phyloP scores from a whole-genome alignment of 1,140 invertebrate genomes.

The Dufourea novaeangliae region DNA sequence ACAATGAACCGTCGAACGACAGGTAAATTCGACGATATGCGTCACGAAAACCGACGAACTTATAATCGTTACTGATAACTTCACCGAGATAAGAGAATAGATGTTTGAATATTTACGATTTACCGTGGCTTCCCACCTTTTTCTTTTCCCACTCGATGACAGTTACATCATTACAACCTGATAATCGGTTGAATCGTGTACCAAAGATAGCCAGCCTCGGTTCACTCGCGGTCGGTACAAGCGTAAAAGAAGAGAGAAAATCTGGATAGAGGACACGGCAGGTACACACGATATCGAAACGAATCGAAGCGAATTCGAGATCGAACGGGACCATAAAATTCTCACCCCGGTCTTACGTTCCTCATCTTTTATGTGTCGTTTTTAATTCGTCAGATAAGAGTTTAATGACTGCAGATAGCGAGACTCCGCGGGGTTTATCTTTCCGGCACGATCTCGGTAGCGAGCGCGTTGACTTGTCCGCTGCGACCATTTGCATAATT shows the following conservation, averaged over 20 bases:
- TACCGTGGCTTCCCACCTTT: conserved; percentile 9
- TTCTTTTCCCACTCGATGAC: background rate
- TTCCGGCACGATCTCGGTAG: conserved; percentile 12
- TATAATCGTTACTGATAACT: conserved; percentile 36
- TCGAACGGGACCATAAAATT: background rate
- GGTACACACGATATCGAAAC: no score
- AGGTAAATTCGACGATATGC: conserved; percentile 9
- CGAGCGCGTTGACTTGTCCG: conserved; percentile 9
- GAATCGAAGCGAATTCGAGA: background rate
- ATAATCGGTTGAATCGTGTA: background rate
- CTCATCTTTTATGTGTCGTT: background rate
- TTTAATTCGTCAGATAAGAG: conserved; percentile 38
- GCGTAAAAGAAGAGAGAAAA: background rate
- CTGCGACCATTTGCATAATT: conserved; percentile 33
- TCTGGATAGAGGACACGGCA: no score
- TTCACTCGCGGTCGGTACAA: background rate
- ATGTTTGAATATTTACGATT: conserved; percentile 41
- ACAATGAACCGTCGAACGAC: background rate
- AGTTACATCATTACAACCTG: conserved; percentile 15
- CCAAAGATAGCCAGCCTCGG: background rate
- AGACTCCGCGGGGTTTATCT: conserved; percentile 16
- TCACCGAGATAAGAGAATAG: conserved; percentile 26
- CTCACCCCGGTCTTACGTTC: background rate
- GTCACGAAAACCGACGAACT: conserved; percentile 23
- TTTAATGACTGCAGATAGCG: conserved; percentile 38